Evolutionary conservation across 1,140 invertebrate species (phyloP).

Genomic region (Drosophila pseudoananassae): DNA sequence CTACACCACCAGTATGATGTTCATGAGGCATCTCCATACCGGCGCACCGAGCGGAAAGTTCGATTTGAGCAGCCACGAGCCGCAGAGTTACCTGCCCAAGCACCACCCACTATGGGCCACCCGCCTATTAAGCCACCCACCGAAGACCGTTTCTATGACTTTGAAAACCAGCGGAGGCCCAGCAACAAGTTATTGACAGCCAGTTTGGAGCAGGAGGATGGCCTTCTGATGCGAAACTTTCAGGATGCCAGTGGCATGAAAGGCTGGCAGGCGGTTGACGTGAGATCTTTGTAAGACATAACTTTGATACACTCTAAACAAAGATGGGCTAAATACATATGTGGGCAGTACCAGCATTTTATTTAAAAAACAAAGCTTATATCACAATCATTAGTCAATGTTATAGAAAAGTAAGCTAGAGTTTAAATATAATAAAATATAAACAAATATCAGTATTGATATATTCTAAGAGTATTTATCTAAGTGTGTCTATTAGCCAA

Average conservation of each 20-base stretch:
- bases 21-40: constrained; percentile 66
- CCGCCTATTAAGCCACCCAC: constrained; percentile 16
- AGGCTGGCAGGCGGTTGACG: constrained; percentile 77
- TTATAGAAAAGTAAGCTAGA: constrained; percentile 2
- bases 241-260: constrained; percentile 43
- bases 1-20: constrained; percentile 72
- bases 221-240: constrained; percentile 51
- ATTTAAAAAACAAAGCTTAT: not conserved
- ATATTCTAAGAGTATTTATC: not conserved
- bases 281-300: constrained; percentile 54
- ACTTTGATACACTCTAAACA: constrained; percentile 4
- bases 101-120: not conserved
- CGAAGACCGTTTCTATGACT: constrained; percentile 81
- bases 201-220: constrained; percentile 42
- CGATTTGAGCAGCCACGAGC: constrained; percentile 65
- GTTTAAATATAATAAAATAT: not conserved
- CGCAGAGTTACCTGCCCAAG: not conserved
- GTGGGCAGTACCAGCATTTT: not conserved
- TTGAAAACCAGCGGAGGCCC: constrained; percentile 59
- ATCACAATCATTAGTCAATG: constrained; percentile 21
- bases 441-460: not conserved
- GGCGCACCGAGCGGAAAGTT: constrained; percentile 73
- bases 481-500: constrained; percentile 25
- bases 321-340: constrained; percentile 1
- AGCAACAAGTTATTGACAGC: constrained; percentile 40